Percentiles rank a stretch among this genome's conserved stretches.
Evolutionary conservation across 2,888 invertebrate species (phyloP).

Genomic region (Megamerina dolium): DNA sequence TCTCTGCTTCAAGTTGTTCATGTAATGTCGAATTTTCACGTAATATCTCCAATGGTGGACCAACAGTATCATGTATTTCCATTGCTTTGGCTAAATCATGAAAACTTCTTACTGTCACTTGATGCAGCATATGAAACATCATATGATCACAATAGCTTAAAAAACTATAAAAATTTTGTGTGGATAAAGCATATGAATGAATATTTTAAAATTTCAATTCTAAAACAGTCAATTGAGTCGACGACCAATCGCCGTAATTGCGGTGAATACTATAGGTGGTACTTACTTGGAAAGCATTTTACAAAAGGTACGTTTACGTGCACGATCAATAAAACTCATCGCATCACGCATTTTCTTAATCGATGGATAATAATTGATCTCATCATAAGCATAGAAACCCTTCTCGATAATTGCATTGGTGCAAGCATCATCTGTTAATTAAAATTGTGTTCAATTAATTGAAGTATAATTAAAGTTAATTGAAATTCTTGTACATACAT

Average conservation of each 20-base stretch:
- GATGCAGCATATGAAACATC: slow-evolving; percentile 62
- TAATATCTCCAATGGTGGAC: slow-evolving; percentile 51
- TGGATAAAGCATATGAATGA: not conserved
- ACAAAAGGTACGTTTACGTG: slow-evolving; percentile 75
- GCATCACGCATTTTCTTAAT: slow-evolving; percentile 60
- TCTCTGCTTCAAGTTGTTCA: slow-evolving; percentile 51
- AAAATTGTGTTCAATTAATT: not conserved
- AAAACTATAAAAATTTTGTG: slow-evolving; percentile 58
- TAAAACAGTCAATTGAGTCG: not conserved
- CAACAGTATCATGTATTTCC: slow-evolving; percentile 52
- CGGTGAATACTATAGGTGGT: not conserved
- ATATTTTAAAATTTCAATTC: not conserved
- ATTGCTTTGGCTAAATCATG: slow-evolving; percentile 55
- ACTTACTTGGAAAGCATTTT: slow-evolving; percentile 68
- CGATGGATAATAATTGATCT: slow-evolving; percentile 49
- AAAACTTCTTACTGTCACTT: slow-evolving; percentile 60
- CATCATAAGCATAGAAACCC: slow-evolving; percentile 75
- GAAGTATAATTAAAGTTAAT: not conserved
- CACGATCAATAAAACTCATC: slow-evolving; percentile 83
- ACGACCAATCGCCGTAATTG: too few species aligned
- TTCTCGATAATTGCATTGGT: slow-evolving; percentile 65
- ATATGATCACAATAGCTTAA: slow-evolving; percentile 67
- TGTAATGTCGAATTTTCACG: slow-evolving; percentile 48
- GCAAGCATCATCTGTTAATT: slow-evolving; percentile 56
- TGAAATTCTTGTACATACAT: slow-evolving; percentile 48